Percentiles rank a stretch among this genome's conserved stretches.
Conservation (phyloP, 2,113 vertebrate genomes). For the Egretta garzetta region DNA sequence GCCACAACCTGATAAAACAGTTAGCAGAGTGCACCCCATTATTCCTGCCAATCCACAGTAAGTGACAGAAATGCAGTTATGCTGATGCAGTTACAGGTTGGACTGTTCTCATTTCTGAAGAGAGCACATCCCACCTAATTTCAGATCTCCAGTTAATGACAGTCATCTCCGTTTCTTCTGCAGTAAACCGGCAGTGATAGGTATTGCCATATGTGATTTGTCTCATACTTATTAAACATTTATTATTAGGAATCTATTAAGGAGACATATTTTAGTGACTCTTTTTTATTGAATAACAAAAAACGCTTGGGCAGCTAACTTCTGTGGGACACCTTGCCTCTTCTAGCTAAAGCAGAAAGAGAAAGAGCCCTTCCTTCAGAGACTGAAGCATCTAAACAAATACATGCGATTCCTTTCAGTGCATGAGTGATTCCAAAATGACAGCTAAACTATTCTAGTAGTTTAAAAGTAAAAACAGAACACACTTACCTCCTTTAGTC, state of each 20-base stretch:
- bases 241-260: background rate
- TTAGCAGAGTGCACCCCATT: background rate
- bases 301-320: background rate
- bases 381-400: background rate
- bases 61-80: background rate
- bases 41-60: background rate
- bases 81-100: background rate
- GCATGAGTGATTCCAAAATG: background rate
- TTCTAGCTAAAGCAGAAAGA: background rate
- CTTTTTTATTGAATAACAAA: background rate
- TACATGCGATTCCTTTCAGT: background rate
- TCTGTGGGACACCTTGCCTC: background rate
- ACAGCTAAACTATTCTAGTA: background rate
- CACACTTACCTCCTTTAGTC: constrained; percentile 88
- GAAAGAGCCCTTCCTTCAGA: background rate
- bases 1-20: background rate
- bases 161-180: background rate
- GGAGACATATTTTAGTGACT: background rate
- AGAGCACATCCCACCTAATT: background rate
- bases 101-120: background rate
- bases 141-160: background rate
- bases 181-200: background rate
- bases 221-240: background rate
- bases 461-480: background rate
- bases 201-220: background rate